Evolutionary conservation across 1,140 invertebrate genomes (phyloP).

Genomic region (Caenorhabditis elegans): DNA sequence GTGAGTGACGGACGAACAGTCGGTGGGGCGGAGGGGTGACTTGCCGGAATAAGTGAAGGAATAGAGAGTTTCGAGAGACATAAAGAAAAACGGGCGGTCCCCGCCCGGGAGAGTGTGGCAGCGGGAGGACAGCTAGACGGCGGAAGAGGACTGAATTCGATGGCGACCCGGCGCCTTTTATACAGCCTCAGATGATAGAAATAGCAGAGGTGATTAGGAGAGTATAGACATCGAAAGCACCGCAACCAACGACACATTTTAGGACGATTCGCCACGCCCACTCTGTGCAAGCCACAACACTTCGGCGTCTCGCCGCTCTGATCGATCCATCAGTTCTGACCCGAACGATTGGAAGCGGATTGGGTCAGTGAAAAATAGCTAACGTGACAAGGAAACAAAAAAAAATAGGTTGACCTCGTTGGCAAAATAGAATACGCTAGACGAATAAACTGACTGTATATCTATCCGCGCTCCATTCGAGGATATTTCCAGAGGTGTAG

Average conservation of each 20-base stretch:
- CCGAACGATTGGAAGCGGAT: not conserved
- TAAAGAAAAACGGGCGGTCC: not conserved
- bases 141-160: not conserved
- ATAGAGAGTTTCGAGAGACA: not conserved
- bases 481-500: too few species aligned
- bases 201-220: conserved; percentile 26
- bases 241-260: not conserved
- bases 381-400: too few species aligned
- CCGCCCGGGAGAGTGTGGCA: not conserved
- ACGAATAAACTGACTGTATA: too few species aligned
- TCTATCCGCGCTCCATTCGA: too few species aligned
- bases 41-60: not conserved
- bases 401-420: too few species aligned
- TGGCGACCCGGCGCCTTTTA: not conserved
- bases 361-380: too few species aligned
- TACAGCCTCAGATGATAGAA: not conserved
- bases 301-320: not conserved
- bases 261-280: conserved; percentile 24
- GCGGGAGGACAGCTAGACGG: not conserved
- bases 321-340: conserved; percentile 24
- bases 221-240: not conserved
- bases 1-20: too few species aligned
- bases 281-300: not conserved
- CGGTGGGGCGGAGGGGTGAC: not conserved
- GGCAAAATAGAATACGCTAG: too few species aligned